Percentiles rank a stretch among this genome's conserved stretches.
These are phyloP conservation scores for Caranx melampygus DNA, from an alignment of 2,113 vertebrate genomes.

Conservation along the genomic window DNA sequence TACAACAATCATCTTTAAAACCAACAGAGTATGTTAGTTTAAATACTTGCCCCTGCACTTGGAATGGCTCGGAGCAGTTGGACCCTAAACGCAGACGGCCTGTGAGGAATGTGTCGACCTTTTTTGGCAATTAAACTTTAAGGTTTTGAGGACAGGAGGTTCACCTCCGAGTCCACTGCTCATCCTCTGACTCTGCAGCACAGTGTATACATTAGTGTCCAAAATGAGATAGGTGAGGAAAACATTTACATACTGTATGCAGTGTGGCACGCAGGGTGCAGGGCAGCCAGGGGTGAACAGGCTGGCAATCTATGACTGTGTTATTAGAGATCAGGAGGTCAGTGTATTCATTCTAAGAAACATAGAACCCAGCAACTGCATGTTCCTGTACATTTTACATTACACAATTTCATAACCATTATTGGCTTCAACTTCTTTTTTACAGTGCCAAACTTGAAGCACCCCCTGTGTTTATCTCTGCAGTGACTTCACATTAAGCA, in stretches of 20 bases:
- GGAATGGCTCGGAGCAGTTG: neutral
- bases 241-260: neutral
- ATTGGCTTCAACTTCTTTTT: neutral
- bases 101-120: conserved; percentile 19
- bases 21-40: conserved; percentile 3
- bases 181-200: conserved; percentile 2
- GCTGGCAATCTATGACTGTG: neutral
- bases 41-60: conserved; percentile 8
- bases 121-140: conserved; percentile 21
- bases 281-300: neutral
- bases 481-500: neutral
- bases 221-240: conserved; percentile 1
- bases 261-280: neutral
- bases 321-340: conserved; percentile 13
- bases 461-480: neutral
- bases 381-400: neutral
- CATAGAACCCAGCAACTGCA: neutral
- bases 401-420: neutral
- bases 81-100: neutral
- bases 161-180: conserved; percentile 5
- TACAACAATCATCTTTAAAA: neutral
- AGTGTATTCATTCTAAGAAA: conserved; percentile 1
- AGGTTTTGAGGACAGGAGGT: neutral
- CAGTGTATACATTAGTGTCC: conserved; percentile 20
- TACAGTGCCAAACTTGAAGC: neutral